phyloP scores from a whole-genome alignment of 2,113 vertebrate genomes.

The Ptychochromis oligacanthus region DNA sequence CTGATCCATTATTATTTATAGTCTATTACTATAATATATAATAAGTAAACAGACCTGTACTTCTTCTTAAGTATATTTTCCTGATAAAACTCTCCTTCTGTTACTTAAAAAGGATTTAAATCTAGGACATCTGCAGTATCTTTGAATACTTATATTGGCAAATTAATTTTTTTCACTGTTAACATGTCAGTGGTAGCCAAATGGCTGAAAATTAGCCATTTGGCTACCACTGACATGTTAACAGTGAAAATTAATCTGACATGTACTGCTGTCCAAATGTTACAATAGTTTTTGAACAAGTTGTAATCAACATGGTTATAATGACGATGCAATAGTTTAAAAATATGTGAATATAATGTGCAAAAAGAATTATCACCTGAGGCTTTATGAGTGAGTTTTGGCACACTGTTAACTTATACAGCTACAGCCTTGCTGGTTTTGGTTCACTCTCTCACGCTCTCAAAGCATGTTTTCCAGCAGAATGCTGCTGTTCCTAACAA shows the following conservation, averaged over 20 bases:
- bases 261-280: background rate
- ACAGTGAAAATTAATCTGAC: too few species aligned
- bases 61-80: background rate
- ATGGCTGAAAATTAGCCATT: too few species aligned
- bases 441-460: background rate
- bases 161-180: background rate
- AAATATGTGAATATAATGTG: background rate
- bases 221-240: too few species aligned
- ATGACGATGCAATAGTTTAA: background rate
- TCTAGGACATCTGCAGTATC: background rate
- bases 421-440: background rate
- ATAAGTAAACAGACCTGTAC: background rate
- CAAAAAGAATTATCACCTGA: background rate
- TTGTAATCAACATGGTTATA: background rate
- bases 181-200: background rate
- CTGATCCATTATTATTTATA: background rate
- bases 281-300: background rate
- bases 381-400: background rate
- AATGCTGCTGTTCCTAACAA: background rate
- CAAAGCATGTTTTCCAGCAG: background rate
- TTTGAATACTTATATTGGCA: background rate
- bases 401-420: background rate
- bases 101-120: background rate
- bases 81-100: background rate
- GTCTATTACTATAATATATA: background rate